Evolutionary conservation across 1,140 invertebrate species (phyloP), one percentile per base, ranked within the genome.

Genomic region (Eriocheir sinensis): DNA sequence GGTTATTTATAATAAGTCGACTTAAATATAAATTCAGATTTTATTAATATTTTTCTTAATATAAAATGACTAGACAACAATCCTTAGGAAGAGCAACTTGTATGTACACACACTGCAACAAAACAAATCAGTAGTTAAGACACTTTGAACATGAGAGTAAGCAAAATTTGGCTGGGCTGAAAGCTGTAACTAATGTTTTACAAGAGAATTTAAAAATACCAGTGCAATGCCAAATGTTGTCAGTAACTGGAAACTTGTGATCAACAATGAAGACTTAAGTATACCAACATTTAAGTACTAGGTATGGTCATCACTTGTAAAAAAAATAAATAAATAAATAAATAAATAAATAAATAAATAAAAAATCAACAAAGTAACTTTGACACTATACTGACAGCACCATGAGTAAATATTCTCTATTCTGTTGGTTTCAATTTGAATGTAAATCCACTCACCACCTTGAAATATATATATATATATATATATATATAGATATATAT

Each of bases 41-140:
- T 93, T 89, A 72, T 79, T 93, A 89, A 72, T 93, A 93, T 53
- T 53, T 60, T 12, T 38, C 60, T 93, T 93, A 93, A 83, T 93
- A 93, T 80, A 93, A 93, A 93, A 93, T 93, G 92, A 93, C 92
- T 93, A 93, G 92, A 93, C 34, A 89, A 93, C 92, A 93, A 79
- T 88, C 92, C 92, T 72, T 32, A 40, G 32, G 30, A 38, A 40
- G 32, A 93, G 21, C 60, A 8, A 30, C 79, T 72, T 72, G 32
- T 93, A 93, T 93, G 79, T 93, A 93, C 92, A 93, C n/a, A 38
- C 79, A 93, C 89, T 85, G 89, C 83, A 93, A 27, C 88, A 40
- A 4, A 4, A 44, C 79, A 32, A 12, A 32, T 21, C 27, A 15
- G 3, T 15, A 0, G 38, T 38, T 36, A 0, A 89, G 27, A 53